Percentiles rank a stretch among this genome's conserved stretches.
Evolutionary conservation across 2,113 vertebrate species (phyloP).

Genomic region (Peromyscus maniculatus): DNA sequence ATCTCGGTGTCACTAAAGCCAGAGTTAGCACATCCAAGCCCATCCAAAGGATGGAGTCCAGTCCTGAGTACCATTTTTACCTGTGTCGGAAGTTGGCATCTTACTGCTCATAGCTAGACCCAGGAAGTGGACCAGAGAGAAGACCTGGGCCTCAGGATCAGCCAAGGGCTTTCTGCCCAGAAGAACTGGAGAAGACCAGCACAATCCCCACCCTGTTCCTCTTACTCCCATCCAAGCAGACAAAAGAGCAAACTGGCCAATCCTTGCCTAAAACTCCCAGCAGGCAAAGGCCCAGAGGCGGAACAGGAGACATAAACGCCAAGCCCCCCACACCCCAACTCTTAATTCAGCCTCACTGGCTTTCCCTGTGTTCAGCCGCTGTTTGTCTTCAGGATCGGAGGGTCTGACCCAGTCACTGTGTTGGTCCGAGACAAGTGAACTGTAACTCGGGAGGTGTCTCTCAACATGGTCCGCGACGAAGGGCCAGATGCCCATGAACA

Average conservation of each 20-base stretch:
- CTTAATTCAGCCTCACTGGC: accelerated
- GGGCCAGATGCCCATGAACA: accelerated
- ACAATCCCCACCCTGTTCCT: accelerated
- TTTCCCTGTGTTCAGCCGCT: background rate
- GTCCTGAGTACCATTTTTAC: background rate
- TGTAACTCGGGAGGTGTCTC: accelerated
- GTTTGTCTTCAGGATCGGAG: background rate
- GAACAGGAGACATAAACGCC: accelerated
- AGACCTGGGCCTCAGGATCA: background rate
- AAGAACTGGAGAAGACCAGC: no score
- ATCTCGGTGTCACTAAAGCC: background rate
- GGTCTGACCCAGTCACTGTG: background rate
- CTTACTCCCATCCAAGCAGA: background rate
- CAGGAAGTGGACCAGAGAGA: accelerated
- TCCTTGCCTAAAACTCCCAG: background rate
- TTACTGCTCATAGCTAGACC: background rate
- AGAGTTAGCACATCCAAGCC: background rate
- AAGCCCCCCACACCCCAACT: accelerated
- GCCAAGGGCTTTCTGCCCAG: background rate
- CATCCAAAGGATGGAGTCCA: background rate
- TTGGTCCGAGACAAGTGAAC: background rate
- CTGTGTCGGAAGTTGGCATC: background rate
- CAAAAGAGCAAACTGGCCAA: background rate
- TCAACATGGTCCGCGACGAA: background rate
- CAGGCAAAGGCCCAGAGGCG: background rate